Evolutionary conservation across 2,797 vertebrate genomes (phyloP).

Genomic region (Parambassis ranga): DNA sequence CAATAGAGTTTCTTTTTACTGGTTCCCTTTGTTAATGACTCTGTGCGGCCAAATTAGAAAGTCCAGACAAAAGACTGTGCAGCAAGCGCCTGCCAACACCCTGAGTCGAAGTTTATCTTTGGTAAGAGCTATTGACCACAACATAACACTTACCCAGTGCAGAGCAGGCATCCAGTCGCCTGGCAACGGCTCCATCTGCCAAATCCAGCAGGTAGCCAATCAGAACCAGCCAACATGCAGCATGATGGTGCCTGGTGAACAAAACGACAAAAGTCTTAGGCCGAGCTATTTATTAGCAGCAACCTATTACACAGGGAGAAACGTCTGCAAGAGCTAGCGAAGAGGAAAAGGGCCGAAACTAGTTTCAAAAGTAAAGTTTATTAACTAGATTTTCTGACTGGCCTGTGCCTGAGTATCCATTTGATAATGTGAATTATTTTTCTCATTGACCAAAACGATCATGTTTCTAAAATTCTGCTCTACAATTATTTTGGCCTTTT

Average conservation of each 20-base stretch:
- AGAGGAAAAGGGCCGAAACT: not conserved
- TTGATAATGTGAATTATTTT: too few species aligned
- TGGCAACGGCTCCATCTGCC: slow-evolving; percentile 88
- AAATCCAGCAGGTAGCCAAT: slow-evolving; percentile 91
- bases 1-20: slow-evolving; percentile 20
- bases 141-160: slow-evolving; percentile 84
- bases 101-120: slow-evolving; percentile 47
- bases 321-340: not conserved
- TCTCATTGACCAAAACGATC: too few species aligned
- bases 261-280: slow-evolving; percentile 16
- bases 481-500: too few species aligned
- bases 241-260: slow-evolving; percentile 83
- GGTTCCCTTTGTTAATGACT: slow-evolving; percentile 23
- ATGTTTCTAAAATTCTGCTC: too few species aligned
- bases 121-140: slow-evolving; percentile 44
- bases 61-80: slow-evolving; percentile 42
- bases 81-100: slow-evolving; percentile 42
- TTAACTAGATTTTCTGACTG: too few species aligned
- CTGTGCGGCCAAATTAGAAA: slow-evolving; percentile 26
- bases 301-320: not conserved
- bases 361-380: not conserved
- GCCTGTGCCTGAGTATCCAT: too few species aligned
- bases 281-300: slow-evolving; percentile 15
- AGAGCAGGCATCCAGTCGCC: slow-evolving; percentile 86
- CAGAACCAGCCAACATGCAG: slow-evolving; percentile 91